phyloP scores from a whole-genome alignment of 1,140 invertebrate species.

The Neodiprion virginianus region DNA sequence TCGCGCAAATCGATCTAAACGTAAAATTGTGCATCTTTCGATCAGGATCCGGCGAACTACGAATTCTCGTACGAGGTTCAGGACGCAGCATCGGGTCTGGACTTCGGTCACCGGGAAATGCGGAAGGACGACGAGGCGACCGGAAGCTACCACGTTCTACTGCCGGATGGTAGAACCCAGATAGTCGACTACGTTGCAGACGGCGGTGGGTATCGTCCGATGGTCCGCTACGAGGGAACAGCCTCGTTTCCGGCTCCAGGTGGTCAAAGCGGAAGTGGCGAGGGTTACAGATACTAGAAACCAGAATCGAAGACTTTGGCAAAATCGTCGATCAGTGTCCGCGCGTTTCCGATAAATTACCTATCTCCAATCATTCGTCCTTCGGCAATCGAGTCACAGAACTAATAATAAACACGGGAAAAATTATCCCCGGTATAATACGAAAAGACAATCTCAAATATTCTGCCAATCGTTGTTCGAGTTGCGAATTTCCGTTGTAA shows the following conservation, averaged over 20 bases:
- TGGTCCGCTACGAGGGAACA: constrained; percentile 73
- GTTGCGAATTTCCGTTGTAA: too few species aligned
- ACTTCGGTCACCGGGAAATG: constrained; percentile 72
- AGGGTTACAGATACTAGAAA: constrained; percentile 66
- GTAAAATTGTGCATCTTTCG: too few species aligned
- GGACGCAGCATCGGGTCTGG: constrained; percentile 62
- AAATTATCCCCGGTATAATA: too few species aligned
- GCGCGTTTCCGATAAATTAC: too few species aligned
- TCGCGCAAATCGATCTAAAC: too few species aligned
- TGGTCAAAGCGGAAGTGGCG: constrained; percentile 42
- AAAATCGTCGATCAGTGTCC: too few species aligned
- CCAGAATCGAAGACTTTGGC: background rate
- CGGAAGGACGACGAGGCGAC: constrained; percentile 67
- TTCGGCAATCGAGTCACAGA: too few species aligned
- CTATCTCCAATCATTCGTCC: too few species aligned
- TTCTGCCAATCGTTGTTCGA: too few species aligned
- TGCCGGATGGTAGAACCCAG: constrained; percentile 72
- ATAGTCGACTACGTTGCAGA: constrained; percentile 72
- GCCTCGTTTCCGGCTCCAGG: constrained; percentile 53
- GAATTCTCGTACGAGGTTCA: constrained; percentile 73
- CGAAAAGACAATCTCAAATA: too few species aligned
- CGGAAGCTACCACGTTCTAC: constrained; percentile 70
- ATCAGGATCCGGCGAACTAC: constrained; percentile 71
- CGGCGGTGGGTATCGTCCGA: constrained; percentile 70
- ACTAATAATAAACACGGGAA: too few species aligned